A percentile compares a stretch with the other conserved stretches of the same genome.
Conservation (phyloP, 2,797 vertebrate species). For the Argyrosomus regius region DNA sequence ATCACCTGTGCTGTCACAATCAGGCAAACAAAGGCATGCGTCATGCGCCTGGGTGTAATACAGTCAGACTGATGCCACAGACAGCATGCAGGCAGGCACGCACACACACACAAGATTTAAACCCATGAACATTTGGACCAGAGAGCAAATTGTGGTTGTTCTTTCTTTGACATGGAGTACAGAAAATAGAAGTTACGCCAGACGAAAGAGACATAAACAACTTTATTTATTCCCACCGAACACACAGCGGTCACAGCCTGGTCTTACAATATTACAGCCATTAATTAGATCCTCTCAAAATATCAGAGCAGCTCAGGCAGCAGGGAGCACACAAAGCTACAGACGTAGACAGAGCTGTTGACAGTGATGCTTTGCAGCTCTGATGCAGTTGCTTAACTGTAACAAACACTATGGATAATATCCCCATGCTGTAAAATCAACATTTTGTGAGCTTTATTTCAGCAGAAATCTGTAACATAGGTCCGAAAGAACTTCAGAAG, state of each 20-base stretch:
- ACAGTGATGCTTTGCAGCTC: slow-evolving; percentile 23
- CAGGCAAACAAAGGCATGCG: slow-evolving; percentile 53
- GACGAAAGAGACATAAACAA: slow-evolving; percentile 27
- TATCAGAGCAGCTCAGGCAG: slow-evolving; percentile 41
- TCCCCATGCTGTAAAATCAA: background rate
- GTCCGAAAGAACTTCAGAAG: background rate
- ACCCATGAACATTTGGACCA: slow-evolving; percentile 23
- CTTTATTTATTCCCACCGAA: slow-evolving; percentile 21
- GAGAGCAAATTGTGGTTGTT: slow-evolving; percentile 24
- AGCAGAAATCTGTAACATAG: background rate
- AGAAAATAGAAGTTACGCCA: slow-evolving; percentile 43
- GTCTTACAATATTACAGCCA: slow-evolving; percentile 37
- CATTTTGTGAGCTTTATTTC: background rate
- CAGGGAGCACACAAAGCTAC: slow-evolving; percentile 23
- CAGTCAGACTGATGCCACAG: slow-evolving; percentile 55
- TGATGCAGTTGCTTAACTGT: slow-evolving; percentile 4
- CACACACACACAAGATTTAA: slow-evolving; percentile 50
- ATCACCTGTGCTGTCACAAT: slow-evolving; percentile 58
- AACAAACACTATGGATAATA: background rate
- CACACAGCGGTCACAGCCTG: slow-evolving; percentile 18
- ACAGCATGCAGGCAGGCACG: slow-evolving; percentile 33
- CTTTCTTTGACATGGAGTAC: slow-evolving; percentile 11
- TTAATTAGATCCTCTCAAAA: slow-evolving; percentile 51
- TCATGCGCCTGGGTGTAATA: slow-evolving; percentile 37
- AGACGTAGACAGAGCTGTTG: slow-evolving; percentile 26